Base-by-base conservation (phyloP, 2,113 vertebrate genomes). In the Amblyopsis rosae region DNA sequence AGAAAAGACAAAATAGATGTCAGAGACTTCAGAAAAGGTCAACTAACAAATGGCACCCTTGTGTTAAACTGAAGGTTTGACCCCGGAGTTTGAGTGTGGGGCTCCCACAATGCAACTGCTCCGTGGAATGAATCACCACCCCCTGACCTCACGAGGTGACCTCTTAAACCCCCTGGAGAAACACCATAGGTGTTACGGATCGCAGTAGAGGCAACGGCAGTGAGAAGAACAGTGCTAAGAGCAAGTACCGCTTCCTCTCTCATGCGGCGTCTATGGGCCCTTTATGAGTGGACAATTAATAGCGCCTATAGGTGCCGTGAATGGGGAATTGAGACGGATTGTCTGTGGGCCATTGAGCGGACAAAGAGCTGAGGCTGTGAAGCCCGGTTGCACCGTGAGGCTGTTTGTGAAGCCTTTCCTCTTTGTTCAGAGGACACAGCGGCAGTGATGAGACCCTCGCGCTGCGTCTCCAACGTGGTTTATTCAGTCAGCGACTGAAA, bases 271-370 rank as follows among this genome's bases (percentile, higher is more conserved):
- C 67, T 47, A 19, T 59, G 67, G 82, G 46, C 65, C 83, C 79
- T 90, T 91, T 89, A 90, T 87, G 84, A 87, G 87, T 80, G 72
- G 83, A 87, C 82, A 83, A 90, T 88, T 89, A 90, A 90, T 90
- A 81, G 84, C 84, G 88, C 86, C 84, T 89, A 86, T 85, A 77
- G 87, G 84, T 76, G 83, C 70, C 82, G 82, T 88, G 82, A 90
- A 87, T 77, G 76, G 81, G 26, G 87, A 88, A 87, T 90, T 89
- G 87, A 88, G 88, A 90, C 72, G 69, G 80, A 90, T 90, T 91
- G 89, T 89, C 79, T 86, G 74, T 81, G 3, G 45, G 77, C 87
- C 73, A 83, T 92, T 93, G 78, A 70, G 86, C 81, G 45, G 73
- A 87, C 85, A 90, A 89, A 83, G 85, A 83, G 82, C 77, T 45